Percentiles rank a stretch among this genome's conserved stretches.
Conservation (phyloP, 2,797 vertebrate genomes). For the Arnoldichthys spilopterus region DNA sequence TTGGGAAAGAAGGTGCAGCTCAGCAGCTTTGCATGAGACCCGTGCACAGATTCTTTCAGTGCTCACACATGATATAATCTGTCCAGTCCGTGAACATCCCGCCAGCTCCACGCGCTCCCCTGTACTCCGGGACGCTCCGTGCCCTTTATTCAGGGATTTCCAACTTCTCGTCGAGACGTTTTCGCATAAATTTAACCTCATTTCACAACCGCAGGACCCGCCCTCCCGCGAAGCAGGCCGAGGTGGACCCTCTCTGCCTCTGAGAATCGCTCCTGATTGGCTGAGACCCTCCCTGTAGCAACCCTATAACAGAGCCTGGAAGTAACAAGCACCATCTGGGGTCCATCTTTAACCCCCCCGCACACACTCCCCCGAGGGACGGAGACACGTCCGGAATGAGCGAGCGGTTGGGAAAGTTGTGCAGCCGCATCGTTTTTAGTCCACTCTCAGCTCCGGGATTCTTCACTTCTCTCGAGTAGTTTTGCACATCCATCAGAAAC, state of each 20-base stretch:
- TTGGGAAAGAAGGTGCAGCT: too few relatives aligned
- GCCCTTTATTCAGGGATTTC: background rate
- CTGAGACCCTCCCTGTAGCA: background rate
- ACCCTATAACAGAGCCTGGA: background rate
- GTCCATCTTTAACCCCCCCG: background rate
- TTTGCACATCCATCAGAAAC: too few relatives aligned
- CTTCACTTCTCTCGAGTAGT: too few relatives aligned
- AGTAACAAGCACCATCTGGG: slow-evolving; percentile 2
- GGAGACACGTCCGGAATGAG: background rate
- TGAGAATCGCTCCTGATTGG: slow-evolving; percentile 1
- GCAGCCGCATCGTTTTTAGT: background rate
- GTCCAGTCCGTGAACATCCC: background rate
- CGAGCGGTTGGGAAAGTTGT: background rate
- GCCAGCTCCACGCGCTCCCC: background rate
- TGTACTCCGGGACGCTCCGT: background rate
- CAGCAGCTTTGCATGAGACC: background rate
- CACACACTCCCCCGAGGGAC: background rate
- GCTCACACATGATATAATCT: background rate
- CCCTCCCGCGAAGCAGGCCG: background rate
- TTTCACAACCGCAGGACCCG: background rate
- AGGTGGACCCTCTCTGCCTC: background rate
- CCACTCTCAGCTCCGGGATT: too few relatives aligned
- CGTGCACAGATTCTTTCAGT: background rate
- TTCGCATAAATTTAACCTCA: background rate
- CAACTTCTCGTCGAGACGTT: background rate